Conservation (phyloP, 2,797 vertebrate species). For the Cyclopterus lumpus region DNA sequence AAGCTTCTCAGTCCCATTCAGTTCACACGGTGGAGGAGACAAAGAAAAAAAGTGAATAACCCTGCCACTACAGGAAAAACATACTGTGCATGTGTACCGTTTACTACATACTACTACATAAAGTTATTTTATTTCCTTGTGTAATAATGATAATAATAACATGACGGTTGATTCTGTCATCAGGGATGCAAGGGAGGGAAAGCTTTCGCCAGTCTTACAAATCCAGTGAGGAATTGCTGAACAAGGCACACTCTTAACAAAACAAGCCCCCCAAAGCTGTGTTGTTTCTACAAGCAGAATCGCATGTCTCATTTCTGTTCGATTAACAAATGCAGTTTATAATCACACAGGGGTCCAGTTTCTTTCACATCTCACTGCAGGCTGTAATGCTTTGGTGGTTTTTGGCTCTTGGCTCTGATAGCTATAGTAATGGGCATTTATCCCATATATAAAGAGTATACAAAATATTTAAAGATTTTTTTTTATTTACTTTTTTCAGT, state of each 20-base stretch:
- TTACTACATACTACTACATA: neutral
- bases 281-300: conserved; percentile 2
- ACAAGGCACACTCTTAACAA: neutral
- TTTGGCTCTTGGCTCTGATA: neutral
- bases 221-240: conserved; percentile 5
- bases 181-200: neutral
- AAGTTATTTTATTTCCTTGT: neutral
- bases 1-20: conserved; percentile 33
- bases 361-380: neutral
- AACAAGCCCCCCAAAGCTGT: neutral
- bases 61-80: neutral
- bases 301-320: neutral
- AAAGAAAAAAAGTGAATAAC: conserved; percentile 41
- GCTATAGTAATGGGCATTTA: neutral
- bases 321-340: neutral
- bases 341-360: neutral
- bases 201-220: neutral
- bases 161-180: neutral
- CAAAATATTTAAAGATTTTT: neutral
- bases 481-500: neutral
- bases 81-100: neutral
- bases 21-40: conserved; percentile 5
- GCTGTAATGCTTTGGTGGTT: neutral
- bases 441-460: neutral
- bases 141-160: neutral